These are phyloP conservation scores for Dyspetes luteomarginatus DNA, from an alignment of 2,888 invertebrate genomes.

Conservation along the genomic window DNA sequence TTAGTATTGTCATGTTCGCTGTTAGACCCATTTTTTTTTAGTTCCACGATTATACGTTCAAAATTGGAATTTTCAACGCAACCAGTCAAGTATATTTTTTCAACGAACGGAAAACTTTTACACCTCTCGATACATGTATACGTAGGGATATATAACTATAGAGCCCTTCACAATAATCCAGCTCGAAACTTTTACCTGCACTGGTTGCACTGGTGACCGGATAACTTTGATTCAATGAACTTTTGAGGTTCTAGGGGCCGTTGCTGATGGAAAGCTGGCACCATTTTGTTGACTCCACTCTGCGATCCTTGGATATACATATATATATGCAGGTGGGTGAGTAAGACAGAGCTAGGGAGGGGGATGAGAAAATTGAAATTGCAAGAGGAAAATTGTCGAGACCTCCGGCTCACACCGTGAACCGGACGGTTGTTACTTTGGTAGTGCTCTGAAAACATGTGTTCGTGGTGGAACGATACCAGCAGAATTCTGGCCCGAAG, in stretches of 20 bases:
- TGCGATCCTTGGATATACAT: conserved; percentile 6
- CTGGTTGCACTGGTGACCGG: conserved; percentile 5
- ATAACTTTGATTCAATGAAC: conserved; percentile 40
- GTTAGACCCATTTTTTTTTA: not conserved
- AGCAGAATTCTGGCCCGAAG: conserved; percentile 11
- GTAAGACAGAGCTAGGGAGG: not conserved
- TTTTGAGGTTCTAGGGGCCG: conserved; percentile 26
- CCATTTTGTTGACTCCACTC: conserved; percentile 22
- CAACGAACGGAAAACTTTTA: conserved; percentile 12
- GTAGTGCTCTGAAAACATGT: conserved; percentile 19
- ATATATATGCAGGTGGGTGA: not conserved
- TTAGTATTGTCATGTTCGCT: conserved; percentile 17
- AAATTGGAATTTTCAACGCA: not conserved
- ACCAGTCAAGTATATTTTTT: not conserved
- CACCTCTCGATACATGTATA: not conserved
- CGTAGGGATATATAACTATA: not conserved
- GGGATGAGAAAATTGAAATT: conserved; percentile 37
- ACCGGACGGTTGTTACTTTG: conserved; percentile 42
- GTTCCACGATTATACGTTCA: not conserved
- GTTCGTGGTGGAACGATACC: conserved; percentile 17
- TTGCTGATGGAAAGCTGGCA: conserved; percentile 33
- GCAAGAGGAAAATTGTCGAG: conserved; percentile 46
- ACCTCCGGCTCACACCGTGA: conserved; percentile 15
- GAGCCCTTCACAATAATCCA: not conserved
- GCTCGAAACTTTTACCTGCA: not conserved